Conservation (phyloP, 2,888 invertebrate species). For the Yponomeuta malinellus region DNA sequence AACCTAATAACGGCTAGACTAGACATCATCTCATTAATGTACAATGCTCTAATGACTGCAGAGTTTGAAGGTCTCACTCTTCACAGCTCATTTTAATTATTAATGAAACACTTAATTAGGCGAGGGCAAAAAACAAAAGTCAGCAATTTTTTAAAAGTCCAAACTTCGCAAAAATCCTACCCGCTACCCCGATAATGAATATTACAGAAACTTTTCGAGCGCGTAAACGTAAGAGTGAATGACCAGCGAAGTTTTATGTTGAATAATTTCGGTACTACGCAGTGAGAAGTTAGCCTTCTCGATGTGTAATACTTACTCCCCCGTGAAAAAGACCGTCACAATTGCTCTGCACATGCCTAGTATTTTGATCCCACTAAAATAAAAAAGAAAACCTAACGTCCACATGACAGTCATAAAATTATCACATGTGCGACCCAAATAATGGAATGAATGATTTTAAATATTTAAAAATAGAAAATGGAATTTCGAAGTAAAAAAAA, state of each 20-base stretch:
- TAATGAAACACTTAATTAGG: neutral
- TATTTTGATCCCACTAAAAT: too few relatives aligned
- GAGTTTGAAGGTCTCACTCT: neutral
- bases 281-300: neutral
- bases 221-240: neutral
- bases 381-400: neutral
- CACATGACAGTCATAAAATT: too few relatives aligned
- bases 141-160: neutral
- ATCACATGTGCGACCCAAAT: too few relatives aligned
- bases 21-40: too few relatives aligned
- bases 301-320: neutral
- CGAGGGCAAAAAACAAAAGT: neutral
- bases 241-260: neutral
- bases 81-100: neutral
- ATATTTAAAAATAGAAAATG: too few relatives aligned
- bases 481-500: too few relatives aligned
- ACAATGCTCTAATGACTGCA: neutral
- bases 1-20: too few relatives aligned
- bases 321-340: neutral
- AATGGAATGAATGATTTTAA: too few relatives aligned
- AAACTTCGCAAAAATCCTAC: neutral
- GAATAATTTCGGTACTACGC: neutral
- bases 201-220: neutral
- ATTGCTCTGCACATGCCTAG: too few relatives aligned
- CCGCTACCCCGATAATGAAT: neutral